Evolutionary conservation across 2,888 invertebrate genomes (phyloP).

Genomic region (Conus canariensis): DNA sequence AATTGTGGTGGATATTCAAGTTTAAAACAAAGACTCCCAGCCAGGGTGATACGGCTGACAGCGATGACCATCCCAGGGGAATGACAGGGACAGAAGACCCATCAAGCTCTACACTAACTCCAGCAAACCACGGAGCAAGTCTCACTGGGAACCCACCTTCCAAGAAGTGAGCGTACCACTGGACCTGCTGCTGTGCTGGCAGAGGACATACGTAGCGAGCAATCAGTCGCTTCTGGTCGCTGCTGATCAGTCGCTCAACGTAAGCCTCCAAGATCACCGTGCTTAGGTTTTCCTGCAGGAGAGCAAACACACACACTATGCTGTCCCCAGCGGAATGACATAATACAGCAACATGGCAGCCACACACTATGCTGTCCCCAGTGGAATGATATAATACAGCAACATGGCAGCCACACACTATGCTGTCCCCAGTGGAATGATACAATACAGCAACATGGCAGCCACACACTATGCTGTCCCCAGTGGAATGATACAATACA

Average conservation of each 20-base stretch:
- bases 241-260: slow-evolving; percentile 86
- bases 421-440: not conserved
- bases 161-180: slow-evolving; percentile 78
- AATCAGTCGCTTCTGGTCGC: slow-evolving; percentile 88
- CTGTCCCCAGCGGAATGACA: too few relatives aligned
- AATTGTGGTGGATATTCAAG: too few relatives aligned
- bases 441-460: too few relatives aligned
- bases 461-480: too few relatives aligned
- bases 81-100: too few relatives aligned
- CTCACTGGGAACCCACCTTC: slow-evolving; percentile 73
- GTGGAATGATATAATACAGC: not conserved
- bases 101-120: too few relatives aligned
- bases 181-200: slow-evolving; percentile 83
- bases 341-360: not conserved
- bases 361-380: not conserved
- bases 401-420: not conserved
- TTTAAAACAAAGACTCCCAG: too few relatives aligned
- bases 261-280: slow-evolving; percentile 88
- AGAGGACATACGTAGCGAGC: slow-evolving; percentile 92
- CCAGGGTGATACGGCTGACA: too few relatives aligned
- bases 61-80: too few relatives aligned
- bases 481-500: too few relatives aligned
- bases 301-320: not conserved
- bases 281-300: slow-evolving; percentile 82
- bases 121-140: too few relatives aligned